Base-by-base conservation (phyloP, 37 sponge, comb jelly and placozoan genomes). In the Spongilla lacustris region DNA sequence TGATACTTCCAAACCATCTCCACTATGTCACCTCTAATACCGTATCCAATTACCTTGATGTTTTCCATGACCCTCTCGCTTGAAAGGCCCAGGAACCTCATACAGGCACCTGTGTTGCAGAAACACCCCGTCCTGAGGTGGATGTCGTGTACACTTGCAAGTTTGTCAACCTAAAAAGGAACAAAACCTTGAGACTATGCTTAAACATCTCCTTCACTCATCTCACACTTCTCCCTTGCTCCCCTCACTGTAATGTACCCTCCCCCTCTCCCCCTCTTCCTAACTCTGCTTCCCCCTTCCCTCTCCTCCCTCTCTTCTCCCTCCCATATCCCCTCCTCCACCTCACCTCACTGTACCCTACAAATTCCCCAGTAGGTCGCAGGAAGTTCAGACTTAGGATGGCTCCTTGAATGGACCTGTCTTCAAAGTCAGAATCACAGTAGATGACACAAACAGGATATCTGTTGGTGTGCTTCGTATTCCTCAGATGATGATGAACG, bases 31-130 rank as follows among this genome's bases (percentile, higher is more conserved):
- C n/a, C n/a, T n/a, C n/a, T n/a, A n/a, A n/a, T n/a, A n/a, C n/a
- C n/a, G n/a, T n/a, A n/a, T n/a, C n/a, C n/a, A n/a, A n/a, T 50
- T 25, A 96, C 96, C 87, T 92, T 78, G 33, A 95, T 31, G 78
- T 90, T 31, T 4, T 72, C 46, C 67, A 72, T 67, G 11, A 97
- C 32, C 22, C 78, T 77, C 27, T 90, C 85, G 10, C 50, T 32
- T 25, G 86, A 25, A 1, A 97, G 35, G 32, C 80, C 88, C 50
- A 97, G 88, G 50, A 69, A 36, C 10, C 30, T 49, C 90, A 96
- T 95, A 69, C 96, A 97, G 4, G 96, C 96, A 72, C 98, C 98
- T 30, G 90, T 91, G 85, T 97, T 97, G 49, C 98, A 97, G 84
- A 97, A 97, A 79, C 98, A 97, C 24, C 98, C 98, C 66, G 96